Evolutionary conservation across 2,888 invertebrate genomes (phyloP), one percentile per base, ranked within the genome.

Genomic region (Kuschelorhynchus macadamiae): DNA sequence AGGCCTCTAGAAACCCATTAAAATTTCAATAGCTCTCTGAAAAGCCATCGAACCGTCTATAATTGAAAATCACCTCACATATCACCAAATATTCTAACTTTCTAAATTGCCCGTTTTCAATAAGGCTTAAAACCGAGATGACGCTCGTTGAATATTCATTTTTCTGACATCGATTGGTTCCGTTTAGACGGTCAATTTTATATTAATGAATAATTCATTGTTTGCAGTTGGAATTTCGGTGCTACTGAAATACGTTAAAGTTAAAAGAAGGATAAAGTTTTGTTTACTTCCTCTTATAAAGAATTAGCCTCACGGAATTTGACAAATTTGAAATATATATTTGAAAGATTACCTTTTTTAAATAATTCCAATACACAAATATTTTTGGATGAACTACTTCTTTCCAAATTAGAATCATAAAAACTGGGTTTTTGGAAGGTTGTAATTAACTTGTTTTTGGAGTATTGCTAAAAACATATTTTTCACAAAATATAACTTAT

Each of bases 101-200:
- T 56, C 61, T 33, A 62, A 62, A 62, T 62, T 39, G 44, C 32
- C 52, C 18, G 52, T 30, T 65, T 65, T 65, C 65, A 65, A 65
- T 65, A 57, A 65, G 56, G 49, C 49, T 59, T 64, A 49, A 46
- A 59, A 59, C 42, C 57, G 33, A 56, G 50, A 65, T 65, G 50
- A 57, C 65, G 65, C 49, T 36, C 20, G 57, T 44, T 65, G 65
- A 65, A 65, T 65, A 65, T 65, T 65, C 65, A 65, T 65, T 62
- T 59, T 62, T 36, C 44, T n/a, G 21, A n/a, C 53, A 18, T 62
- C 33, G 41, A 39, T 36, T 36, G 12, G n/a, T 12, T 32, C 16
- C 14, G 16, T 49, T 60, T 60, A 39, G 49, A 41, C 36, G 60
- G 60, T 49, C 60, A 60, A 60, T 60, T 60, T 60, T 49, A 49